Conservation (phyloP, 2,113 vertebrate species). For the Hydrochoerus hydrochaeris region DNA sequence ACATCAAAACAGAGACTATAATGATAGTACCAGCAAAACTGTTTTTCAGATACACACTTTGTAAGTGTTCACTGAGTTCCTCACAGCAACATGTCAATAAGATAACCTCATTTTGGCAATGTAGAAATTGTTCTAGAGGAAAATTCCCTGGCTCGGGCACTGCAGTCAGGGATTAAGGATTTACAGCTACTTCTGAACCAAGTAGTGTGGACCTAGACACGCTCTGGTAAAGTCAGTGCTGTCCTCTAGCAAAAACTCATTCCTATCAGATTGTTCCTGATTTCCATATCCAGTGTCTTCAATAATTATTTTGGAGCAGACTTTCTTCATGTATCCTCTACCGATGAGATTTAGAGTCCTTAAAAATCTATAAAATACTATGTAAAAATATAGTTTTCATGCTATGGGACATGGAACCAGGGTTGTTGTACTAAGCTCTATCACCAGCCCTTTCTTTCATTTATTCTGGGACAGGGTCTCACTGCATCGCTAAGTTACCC, state of each 20-base stretch:
- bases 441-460: background rate
- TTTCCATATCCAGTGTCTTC: background rate
- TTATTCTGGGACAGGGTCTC: background rate
- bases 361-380: background rate
- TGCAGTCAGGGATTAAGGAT: background rate
- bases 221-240: background rate
- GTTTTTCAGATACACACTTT: background rate
- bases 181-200: background rate
- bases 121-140: background rate
- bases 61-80: background rate
- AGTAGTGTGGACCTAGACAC: background rate
- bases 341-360: background rate
- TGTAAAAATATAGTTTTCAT: background rate
- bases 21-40: background rate
- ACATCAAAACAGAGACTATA: background rate
- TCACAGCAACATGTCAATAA: background rate
- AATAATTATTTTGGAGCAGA: background rate
- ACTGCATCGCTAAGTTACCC: background rate
- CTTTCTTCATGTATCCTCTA: background rate
- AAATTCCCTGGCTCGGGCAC: too few species aligned
- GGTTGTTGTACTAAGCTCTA: background rate
- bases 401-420: background rate
- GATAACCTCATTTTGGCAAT: background rate
- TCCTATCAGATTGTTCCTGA: background rate
- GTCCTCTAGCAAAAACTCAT: background rate